phyloP scores from a whole-genome alignment of 2,888 invertebrate genomes.

The Aspidiotus destructor region DNA sequence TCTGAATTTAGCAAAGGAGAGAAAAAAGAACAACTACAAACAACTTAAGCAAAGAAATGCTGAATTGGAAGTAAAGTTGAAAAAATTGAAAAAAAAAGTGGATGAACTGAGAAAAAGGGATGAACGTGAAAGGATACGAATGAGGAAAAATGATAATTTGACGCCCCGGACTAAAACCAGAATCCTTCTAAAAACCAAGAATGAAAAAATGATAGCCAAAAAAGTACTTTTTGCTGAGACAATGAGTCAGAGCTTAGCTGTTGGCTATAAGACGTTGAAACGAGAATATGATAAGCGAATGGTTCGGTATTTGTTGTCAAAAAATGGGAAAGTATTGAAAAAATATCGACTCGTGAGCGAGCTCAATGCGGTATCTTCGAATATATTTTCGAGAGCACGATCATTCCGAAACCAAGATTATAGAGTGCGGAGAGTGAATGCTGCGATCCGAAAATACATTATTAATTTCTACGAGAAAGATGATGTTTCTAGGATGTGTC shows the following conservation, averaged over 20 bases:
- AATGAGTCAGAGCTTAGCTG: background rate
- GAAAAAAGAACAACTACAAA: background rate
- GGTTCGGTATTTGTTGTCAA: background rate
- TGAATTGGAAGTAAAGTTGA: background rate
- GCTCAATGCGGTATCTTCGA: background rate
- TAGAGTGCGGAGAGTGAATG: background rate
- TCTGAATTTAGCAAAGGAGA: background rate
- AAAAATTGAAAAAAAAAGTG: background rate
- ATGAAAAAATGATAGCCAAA: background rate
- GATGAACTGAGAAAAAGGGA: background rate
- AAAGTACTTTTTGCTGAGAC: slow-evolving; percentile 2
- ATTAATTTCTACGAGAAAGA: background rate
- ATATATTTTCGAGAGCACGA: too few species aligned
- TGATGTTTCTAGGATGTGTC: background rate
- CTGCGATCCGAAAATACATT: background rate
- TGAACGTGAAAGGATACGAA: background rate
- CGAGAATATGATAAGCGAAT: slow-evolving; percentile 1
- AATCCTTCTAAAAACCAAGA: background rate
- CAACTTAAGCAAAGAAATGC: background rate
- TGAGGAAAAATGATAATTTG: background rate
- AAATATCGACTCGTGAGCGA: background rate
- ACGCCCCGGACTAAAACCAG: background rate
- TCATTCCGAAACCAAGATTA: background rate
- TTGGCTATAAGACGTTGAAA: background rate
- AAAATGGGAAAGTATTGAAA: background rate